Evolutionary conservation across 2,888 invertebrate genomes (phyloP), one percentile per base, ranked within the genome.

Genomic region (Polia nebulosa): DNA sequence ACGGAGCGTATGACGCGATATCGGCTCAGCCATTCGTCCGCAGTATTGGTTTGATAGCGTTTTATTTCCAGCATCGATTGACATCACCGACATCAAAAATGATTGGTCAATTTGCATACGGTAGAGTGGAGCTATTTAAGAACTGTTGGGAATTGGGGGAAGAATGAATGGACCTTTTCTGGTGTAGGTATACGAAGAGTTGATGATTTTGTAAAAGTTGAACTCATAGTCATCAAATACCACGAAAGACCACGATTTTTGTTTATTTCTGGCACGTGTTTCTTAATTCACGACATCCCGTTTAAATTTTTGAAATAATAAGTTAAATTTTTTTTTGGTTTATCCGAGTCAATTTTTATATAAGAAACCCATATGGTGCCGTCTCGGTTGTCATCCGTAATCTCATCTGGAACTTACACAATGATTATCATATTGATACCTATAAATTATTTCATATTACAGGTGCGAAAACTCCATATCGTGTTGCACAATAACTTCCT

Each of bases 21-120:
- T 80, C 63, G 58, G 66, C 66, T 59, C 60, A 69, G 49, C 68
- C 72, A 74, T 66, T 72, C 83, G 72, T 61, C 51, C 74, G 74
- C 80, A 76, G 68, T 77, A 81, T 83, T 81, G 83, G 69, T 73
- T 65, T 70, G 78, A 74, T 81, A 77, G 59, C 62, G 69, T 81
- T 81, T 74, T 72, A 80, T 83, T 81, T 73, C 62, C 63, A 72
- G 68, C 60, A 69, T 61, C 60, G 57, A 77, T 57, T 65, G 69
- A 68, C 63, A 73, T 71, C 80, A 39, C 61, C 51, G 56, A 74
- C 59, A 80, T 72, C 58, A 65, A 65, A 60, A 66, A 74, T 65
- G 67, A 74, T 75, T 74, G 78, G 57, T 64, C 67, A 81, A 72
- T 72, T 62, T 77, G 25, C 59, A 72, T 72, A 53, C 41, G 41